Conservation (phyloP, 2,797 vertebrate genomes). For the Zalophus californianus region DNA sequence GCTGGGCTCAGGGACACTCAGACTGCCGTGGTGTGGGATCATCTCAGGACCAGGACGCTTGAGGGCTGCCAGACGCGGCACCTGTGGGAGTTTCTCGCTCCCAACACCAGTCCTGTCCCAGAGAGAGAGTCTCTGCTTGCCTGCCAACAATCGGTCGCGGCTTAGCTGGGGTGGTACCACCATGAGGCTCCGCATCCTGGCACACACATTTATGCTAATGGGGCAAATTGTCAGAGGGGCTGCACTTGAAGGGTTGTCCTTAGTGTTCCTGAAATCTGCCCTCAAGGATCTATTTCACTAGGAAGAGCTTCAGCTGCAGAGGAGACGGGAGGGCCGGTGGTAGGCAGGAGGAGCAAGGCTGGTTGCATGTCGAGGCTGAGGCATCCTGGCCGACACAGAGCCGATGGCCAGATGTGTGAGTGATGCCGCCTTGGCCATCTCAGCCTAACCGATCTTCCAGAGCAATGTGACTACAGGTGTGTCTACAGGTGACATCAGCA, state of each 20-base stretch:
- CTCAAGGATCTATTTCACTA: fast-evolving
- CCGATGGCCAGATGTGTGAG: fast-evolving
- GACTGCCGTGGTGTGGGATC: fast-evolving
- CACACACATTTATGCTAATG: too few relatives aligned
- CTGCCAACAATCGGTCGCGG: fast-evolving
- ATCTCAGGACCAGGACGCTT: fast-evolving
- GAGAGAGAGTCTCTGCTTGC: not conserved
- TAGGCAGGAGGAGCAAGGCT: fast-evolving
- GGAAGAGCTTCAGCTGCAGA: not conserved
- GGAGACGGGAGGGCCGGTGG: not conserved
- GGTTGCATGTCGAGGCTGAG: not conserved
- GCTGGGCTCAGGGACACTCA: not conserved
- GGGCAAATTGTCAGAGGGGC: not conserved
- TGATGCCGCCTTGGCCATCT: fast-evolving
- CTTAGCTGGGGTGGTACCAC: not conserved
- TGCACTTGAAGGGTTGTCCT: not conserved
- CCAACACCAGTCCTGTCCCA: fast-evolving
- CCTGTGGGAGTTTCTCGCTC: fast-evolving
- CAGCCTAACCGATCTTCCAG: not conserved
- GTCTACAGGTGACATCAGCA: not conserved
- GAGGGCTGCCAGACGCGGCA: not conserved
- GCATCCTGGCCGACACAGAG: fast-evolving
- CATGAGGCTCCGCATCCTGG: fast-evolving
- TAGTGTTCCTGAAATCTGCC: not conserved
- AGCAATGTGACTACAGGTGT: not conserved